Evolutionary conservation across 2,113 vertebrate genomes (phyloP), one percentile per base, ranked within the genome.

Genomic region (Corvus cornix): DNA sequence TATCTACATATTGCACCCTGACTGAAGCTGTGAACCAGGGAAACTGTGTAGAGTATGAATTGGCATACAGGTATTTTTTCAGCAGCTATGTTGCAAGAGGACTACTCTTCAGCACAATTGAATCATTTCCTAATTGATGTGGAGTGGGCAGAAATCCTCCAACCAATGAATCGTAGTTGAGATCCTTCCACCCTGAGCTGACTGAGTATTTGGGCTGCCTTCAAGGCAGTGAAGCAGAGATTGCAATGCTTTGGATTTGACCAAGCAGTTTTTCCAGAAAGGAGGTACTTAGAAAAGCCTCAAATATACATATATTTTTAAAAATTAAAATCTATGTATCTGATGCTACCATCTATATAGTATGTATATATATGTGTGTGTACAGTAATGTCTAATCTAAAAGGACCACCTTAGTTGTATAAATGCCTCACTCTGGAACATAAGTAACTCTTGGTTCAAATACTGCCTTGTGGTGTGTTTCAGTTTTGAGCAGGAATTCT

Each of bases 111-210:
- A 87, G 41, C 26, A 21, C 51, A 43, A 69, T 21, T 59, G 64
- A 75, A 9, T 60, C 2, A 39, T 77, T 86, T 95, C 35, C 39
- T 69, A 7, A 11, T 37, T 49, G n/a, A 59, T 1, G 0, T 11
- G 9, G 23, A 60, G 16, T 60, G 15, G 37, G 27, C 78, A 89
- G 53, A 91, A 91, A 48, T 87, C 87, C 37, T 55, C 37, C 39
- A 91, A 0, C 10, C 10, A 35, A 9, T 39, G 44, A 58, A 20
- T 66, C 0, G 1, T 28, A 76, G 41, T 16, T 83, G 70, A 66
- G 66, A 56, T 75, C 75, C 70, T 87, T 89, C 44, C 10, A 11
- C 75, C 49, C 58, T 60, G 26, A 85, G 27, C 37, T 73, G 85
- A 64, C 17, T 52, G 35, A 77, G 14, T 46, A 22, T 92, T 81